A percentile compares a stretch with the other conserved stretches of the same genome.
These are phyloP conservation scores for Lemur catta DNA, from an alignment of 2,797 vertebrate species.

Conservation along the genomic window DNA sequence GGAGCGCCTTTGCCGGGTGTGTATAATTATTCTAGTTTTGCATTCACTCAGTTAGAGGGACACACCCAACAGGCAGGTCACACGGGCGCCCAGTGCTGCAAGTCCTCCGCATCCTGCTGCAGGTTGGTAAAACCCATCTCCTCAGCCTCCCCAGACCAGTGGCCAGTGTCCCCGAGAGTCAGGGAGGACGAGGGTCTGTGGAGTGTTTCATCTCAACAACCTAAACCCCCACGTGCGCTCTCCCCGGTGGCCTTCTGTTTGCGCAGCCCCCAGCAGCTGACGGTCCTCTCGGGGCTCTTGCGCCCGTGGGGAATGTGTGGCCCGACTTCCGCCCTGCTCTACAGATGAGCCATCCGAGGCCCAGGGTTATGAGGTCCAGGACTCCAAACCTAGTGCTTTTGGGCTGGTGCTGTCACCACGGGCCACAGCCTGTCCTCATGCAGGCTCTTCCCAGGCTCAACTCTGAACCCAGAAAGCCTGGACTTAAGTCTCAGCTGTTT, in stretches of 20 bases:
- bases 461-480: neutral
- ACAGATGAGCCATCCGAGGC: no score
- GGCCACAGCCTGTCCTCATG: neutral
- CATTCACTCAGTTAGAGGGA: constrained; percentile 18
- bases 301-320: neutral
- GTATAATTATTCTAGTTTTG: constrained; percentile 43
- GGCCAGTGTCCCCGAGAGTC: neutral
- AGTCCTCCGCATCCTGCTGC: fast-evolving
- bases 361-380: neutral
- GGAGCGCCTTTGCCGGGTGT: neutral
- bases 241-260: neutral
- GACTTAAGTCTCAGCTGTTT: neutral
- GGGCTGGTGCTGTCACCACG: fast-evolving
- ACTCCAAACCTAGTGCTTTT: no score
- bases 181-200: neutral
- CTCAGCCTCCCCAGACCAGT: neutral
- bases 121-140: neutral
- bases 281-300: neutral
- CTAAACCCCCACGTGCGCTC: neutral
- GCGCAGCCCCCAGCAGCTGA: no score
- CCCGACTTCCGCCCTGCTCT: neutral
- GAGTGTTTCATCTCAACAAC: neutral
- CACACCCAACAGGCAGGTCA: neutral
- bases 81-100: neutral
- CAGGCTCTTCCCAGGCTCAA: fast-evolving